These are phyloP conservation scores for Synergus gifuensis DNA, from an alignment of 2,888 invertebrate species.

Conservation along the genomic window DNA sequence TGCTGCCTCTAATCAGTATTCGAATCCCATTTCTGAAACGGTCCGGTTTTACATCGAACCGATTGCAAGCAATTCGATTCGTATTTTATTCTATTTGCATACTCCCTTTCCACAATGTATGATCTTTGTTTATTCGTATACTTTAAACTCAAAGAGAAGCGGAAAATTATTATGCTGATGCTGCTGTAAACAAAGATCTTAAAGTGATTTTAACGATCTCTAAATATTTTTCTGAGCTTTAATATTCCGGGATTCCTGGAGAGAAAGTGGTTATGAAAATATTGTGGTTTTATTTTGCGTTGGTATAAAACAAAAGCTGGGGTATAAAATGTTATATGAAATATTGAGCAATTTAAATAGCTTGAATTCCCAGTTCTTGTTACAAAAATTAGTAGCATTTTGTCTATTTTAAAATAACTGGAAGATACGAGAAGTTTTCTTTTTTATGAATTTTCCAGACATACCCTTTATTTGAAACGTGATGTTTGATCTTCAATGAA, in stretches of 20 bases:
- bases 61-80: slow-evolving; percentile 9
- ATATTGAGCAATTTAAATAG: too few relatives aligned
- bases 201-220: neutral
- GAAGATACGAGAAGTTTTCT: neutral
- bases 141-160: neutral
- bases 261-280: neutral
- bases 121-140: neutral
- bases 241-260: neutral
- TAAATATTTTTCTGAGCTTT: neutral
- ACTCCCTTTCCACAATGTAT: neutral
- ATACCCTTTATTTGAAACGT: slow-evolving; percentile 4
- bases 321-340: neutral
- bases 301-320: neutral
- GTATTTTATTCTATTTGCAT: slow-evolving; percentile 34
- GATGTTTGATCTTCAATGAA: slow-evolving; percentile 26
- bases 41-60: neutral
- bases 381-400: neutral
- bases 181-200: neutral
- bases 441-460: neutral
- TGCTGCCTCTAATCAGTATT: slow-evolving; percentile 38
- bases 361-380: neutral
- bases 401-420: neutral
- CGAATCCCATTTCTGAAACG: slow-evolving; percentile 29
- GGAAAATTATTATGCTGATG: neutral
- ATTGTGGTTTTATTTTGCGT: neutral